Evolutionary conservation across 2,797 vertebrate species (phyloP).

Genomic region (Lagocephalus sceleratus): DNA sequence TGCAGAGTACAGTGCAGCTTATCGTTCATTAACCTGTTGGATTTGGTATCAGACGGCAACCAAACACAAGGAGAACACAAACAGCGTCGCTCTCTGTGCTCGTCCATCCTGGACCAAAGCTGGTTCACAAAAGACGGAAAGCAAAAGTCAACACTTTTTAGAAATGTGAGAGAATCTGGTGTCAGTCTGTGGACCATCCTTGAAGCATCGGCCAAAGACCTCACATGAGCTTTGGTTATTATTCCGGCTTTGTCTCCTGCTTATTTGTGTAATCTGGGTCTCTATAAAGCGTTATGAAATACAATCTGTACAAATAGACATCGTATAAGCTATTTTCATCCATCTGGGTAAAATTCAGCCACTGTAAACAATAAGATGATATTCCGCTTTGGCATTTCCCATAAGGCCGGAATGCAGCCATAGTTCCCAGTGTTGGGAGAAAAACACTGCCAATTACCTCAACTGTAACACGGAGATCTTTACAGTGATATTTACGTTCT

Average conservation of each 20-base stretch:
- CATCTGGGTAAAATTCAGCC: conserved; percentile 74
- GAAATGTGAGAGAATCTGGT: conserved; percentile 49
- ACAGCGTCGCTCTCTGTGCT: conserved; percentile 44
- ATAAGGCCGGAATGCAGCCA: conserved; percentile 65
- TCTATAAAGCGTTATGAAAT: conserved; percentile 79
- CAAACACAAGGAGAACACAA: conserved; percentile 5
- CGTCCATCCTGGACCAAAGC: conserved; percentile 26
- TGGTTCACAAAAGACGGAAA: conserved; percentile 44
- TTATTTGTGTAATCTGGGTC: conserved; percentile 75
- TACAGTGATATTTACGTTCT: conserved; percentile 11
- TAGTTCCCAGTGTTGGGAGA: conserved; percentile 65
- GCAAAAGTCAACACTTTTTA: conserved; percentile 43
- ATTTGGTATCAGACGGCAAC: conserved; percentile 8
- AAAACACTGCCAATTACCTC: conserved; percentile 47
- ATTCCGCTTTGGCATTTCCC: conserved; percentile 77
- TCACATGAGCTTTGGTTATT: conserved; percentile 76
- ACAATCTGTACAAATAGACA: conserved; percentile 82
- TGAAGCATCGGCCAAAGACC: conserved; percentile 59
- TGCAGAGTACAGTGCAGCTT: conserved; percentile 53
- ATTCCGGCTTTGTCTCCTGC: conserved; percentile 74
- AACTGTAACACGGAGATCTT: conserved; percentile 42
- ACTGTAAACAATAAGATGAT: conserved; percentile 82
- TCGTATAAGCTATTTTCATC: conserved; percentile 74
- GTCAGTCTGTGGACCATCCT: conserved; percentile 38
- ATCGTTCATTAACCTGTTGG: conserved; percentile 19